Base-by-base conservation (phyloP, 1,140 invertebrate species). In the Camponotus floridanus region DNA sequence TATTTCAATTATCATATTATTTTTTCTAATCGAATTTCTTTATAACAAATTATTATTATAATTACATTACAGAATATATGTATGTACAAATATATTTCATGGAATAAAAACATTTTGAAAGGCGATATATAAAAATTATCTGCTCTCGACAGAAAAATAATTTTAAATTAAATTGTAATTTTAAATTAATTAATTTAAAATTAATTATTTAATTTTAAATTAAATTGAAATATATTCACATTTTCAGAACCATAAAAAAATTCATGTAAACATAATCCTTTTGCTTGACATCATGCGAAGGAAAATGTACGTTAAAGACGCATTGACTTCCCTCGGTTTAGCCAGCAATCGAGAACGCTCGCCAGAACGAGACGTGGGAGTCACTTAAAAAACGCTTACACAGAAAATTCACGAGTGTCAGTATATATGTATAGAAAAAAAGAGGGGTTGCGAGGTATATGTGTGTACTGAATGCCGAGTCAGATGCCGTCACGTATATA, bases 401-500 rank as follows among this genome's bases (percentile, higher is more conserved):
- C 88, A 87, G 48, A 51, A 90, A 89, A 90, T 90, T 86, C 88
- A 79, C 80, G 51, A 86, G 85, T 87, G 79, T 80, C 86, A 55
- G 85, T 85, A 89, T 76, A 90, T 74, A 79, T 89, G 87, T 68
- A 87, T 71, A 86, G 57, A 48, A 67, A 86, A 76, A 81, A 71
- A 39, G 51, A 87, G 88, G 26, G 73, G 65, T 71, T 51, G 55
- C 57, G 79, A 57, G 76, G 59, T 68, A 59, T 59, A 31, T 85
- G 26, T 86, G 80, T 84, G 73, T 48, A 73, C 83, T 68, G 73
- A 86, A 89, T 89, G 83, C 64, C 76, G 65, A 85, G 83, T 83
- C 80, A 86, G 85, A 92, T 92, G 65, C 91, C 92, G 67, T 91
- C 91, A 91, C 91, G 89, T 92, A 91, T 87, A 88, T 92, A 90